Evolutionary conservation across 2,888 invertebrate genomes (phyloP).

Genomic region (Eristalinus aeneus): DNA sequence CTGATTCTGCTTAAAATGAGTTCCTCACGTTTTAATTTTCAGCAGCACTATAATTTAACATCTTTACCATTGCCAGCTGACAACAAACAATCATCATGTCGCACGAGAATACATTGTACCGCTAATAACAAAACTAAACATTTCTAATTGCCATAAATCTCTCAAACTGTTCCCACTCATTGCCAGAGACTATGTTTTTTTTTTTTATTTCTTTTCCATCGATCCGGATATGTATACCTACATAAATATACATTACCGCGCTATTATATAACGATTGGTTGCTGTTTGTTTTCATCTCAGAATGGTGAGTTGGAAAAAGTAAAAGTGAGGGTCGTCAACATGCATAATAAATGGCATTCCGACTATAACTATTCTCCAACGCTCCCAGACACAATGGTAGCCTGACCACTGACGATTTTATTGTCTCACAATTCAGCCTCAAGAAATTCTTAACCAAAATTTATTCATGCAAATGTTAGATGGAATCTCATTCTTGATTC

Average conservation of each 20-base stretch:
- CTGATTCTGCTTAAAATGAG: slow-evolving; percentile 45
- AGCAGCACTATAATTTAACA: slow-evolving; percentile 52
- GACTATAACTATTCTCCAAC: not conserved
- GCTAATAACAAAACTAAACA: slow-evolving; percentile 40
- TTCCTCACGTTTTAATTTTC: slow-evolving; percentile 59
- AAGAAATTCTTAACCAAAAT: slow-evolving; percentile 28
- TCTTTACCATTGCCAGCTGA: slow-evolving; percentile 26
- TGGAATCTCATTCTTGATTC: not conserved
- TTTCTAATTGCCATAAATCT: slow-evolving; percentile 51
- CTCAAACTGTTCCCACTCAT: slow-evolving; percentile 1
- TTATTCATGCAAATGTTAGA: slow-evolving; percentile 46
- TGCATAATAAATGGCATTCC: slow-evolving; percentile 44
- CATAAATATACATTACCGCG: slow-evolving; percentile 9
- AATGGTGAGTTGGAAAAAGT: slow-evolving; percentile 7
- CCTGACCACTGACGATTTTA: slow-evolving; percentile 8
- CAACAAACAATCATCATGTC: slow-evolving; percentile 20
- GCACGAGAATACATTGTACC: slow-evolving; percentile 29
- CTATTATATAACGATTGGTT: slow-evolving; percentile 41
- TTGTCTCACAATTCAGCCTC: slow-evolving; percentile 11
- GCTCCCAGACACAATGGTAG: not conserved
- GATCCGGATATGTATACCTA: slow-evolving; percentile 56
- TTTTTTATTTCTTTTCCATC: slow-evolving; percentile 9
- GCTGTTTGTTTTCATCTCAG: not conserved
- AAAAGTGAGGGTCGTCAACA: slow-evolving; percentile 57
- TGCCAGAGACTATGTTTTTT: slow-evolving; percentile 6